phyloP scores from a whole-genome alignment of 1,140 invertebrate species.

The Oryctes rhinoceros region DNA sequence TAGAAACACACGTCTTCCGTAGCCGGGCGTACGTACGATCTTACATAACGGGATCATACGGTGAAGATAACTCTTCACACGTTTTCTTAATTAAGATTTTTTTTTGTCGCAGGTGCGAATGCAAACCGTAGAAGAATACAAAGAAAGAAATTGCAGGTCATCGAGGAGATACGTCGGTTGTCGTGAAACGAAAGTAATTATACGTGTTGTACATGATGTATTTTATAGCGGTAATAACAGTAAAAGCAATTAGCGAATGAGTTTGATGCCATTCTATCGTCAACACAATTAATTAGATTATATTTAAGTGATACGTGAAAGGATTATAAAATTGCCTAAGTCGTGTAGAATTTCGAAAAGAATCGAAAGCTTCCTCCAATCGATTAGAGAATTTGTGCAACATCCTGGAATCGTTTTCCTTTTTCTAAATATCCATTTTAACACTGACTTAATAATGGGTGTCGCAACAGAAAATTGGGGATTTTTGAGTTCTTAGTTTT shows the following conservation, averaged over 20 bases:
- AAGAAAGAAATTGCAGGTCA: not conserved
- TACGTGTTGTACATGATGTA: conserved; percentile 3
- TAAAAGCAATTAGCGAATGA: not conserved
- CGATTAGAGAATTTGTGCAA: too few relatives aligned
- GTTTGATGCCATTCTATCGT: conserved; percentile 15
- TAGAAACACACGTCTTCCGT: not conserved
- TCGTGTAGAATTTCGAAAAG: too few relatives aligned
- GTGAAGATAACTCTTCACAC: conserved; percentile 1
- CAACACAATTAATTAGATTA: not conserved
- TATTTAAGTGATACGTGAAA: not conserved
- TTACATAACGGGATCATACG: conserved; percentile 11
- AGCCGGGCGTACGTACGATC: not conserved
- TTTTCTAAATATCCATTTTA: too few relatives aligned
- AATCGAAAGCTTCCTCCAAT: too few relatives aligned
- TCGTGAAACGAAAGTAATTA: conserved; percentile 20
- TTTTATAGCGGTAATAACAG: not conserved
- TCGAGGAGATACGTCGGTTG: not conserved
- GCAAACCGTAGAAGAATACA: not conserved
- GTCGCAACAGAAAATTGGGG: too few relatives aligned
- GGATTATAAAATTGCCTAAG: too few relatives aligned
- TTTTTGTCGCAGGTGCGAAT: conserved; percentile 25
- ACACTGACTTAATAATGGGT: too few relatives aligned
- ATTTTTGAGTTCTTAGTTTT: too few relatives aligned
- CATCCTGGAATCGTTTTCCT: too few relatives aligned
- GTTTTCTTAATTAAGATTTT: conserved; percentile 27